Percentiles rank a stretch among this genome's conserved stretches.
Evolutionary conservation across 2,888 invertebrate genomes (phyloP).

Genomic region (Eristalis tenax): DNA sequence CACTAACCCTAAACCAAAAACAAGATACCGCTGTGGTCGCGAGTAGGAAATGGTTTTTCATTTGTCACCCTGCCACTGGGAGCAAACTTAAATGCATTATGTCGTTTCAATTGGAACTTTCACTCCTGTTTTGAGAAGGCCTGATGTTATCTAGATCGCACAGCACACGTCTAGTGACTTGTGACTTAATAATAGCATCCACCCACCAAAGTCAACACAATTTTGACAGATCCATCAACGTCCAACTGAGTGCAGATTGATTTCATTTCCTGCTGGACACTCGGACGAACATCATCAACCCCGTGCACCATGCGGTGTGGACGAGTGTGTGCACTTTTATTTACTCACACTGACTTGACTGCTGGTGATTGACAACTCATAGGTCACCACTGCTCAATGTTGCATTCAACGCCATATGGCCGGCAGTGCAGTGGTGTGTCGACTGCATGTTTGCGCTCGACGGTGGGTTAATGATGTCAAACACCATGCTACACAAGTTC

Average conservation of each 20-base stretch:
- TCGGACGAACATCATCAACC: neutral
- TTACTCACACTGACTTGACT: slow-evolving; percentile 13
- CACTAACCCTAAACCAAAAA: neutral
- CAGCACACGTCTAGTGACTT: slow-evolving; percentile 31
- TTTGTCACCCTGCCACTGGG: slow-evolving; percentile 56
- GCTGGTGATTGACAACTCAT: slow-evolving; percentile 55
- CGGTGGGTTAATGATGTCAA: slow-evolving; percentile 65
- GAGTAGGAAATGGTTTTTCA: slow-evolving; percentile 25
- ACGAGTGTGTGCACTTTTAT: too few relatives aligned
- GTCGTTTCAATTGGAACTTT: slow-evolving; percentile 36
- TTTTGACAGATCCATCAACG: slow-evolving; percentile 51
- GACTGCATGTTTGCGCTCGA: slow-evolving; percentile 12
- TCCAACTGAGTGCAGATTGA: slow-evolving; percentile 15
- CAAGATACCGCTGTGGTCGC: neutral
- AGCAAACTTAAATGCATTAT: slow-evolving; percentile 59
- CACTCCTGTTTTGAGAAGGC: slow-evolving; percentile 12
- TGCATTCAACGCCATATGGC: slow-evolving; percentile 52
- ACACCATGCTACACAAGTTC: slow-evolving; percentile 30
- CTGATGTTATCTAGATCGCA: slow-evolving; percentile 50
- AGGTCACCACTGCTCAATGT: slow-evolving; percentile 51
- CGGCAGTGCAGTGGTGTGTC: slow-evolving; percentile 21
- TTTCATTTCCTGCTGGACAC: slow-evolving; percentile 27
- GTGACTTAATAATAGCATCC: too few relatives aligned
- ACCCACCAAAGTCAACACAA: slow-evolving; percentile 55
- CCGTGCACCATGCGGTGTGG: neutral